Percentiles rank a stretch among this genome's conserved stretches.
phyloP scores from a whole-genome alignment of 1,140 invertebrate species.

The Cyclargus thomasi region DNA sequence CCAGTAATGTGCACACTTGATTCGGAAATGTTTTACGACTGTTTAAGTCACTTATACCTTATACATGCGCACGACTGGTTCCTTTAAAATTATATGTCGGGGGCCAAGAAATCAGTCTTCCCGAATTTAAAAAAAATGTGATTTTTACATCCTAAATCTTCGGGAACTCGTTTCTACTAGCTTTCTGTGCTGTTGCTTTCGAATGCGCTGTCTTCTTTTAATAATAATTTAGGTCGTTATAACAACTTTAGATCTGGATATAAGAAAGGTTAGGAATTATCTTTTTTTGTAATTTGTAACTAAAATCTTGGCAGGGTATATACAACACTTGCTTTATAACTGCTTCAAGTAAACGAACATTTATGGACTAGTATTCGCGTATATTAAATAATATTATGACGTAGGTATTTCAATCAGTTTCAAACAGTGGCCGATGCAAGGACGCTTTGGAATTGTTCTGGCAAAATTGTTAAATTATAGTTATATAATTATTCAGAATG shows the following conservation, averaged over 20 bases:
- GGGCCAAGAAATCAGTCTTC: slow-evolving; percentile 57
- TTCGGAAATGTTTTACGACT: slow-evolving; percentile 21
- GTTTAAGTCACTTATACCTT: slow-evolving; percentile 12
- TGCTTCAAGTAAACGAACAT: background rate
- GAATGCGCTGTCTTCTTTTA: background rate
- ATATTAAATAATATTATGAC: background rate
- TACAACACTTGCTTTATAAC: background rate
- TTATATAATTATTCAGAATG: no score
- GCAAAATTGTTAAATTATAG: no score
- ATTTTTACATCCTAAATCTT: slow-evolving; percentile 27
- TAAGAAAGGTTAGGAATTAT: background rate
- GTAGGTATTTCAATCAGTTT: no score
- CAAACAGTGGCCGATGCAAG: background rate
- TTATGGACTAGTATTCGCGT: background rate
- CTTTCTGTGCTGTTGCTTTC: background rate
- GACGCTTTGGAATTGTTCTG: background rate
- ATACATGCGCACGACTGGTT: slow-evolving; percentile 18
- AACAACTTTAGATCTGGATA: background rate
- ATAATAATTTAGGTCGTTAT: background rate
- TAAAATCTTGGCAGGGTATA: slow-evolving; percentile 10
- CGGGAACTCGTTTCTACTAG: slow-evolving; percentile 21
- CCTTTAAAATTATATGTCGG: slow-evolving; percentile 36
- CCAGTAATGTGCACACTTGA: slow-evolving; percentile 26
- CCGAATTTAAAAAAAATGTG: slow-evolving; percentile 34
- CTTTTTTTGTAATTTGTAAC: background rate